A percentile compares a stretch with the other conserved stretches of the same genome.
Conservation (phyloP, 2,113 vertebrate species). For the Xenopus borealis region DNA sequence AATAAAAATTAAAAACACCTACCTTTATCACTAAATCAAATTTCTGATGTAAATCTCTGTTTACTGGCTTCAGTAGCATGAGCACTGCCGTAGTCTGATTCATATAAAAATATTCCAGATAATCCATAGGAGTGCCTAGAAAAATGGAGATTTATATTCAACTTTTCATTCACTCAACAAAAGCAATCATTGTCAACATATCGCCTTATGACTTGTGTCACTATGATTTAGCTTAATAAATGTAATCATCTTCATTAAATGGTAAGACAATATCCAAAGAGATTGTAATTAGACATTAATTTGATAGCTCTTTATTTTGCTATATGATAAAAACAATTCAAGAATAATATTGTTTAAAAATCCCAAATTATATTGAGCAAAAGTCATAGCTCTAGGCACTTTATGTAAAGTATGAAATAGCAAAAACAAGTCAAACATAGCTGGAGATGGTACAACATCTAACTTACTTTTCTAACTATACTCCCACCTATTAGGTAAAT, state of each 20-base stretch:
- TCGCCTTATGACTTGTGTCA: background rate
- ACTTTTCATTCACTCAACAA: slow-evolving; percentile 35
- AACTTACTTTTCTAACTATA: too few species aligned
- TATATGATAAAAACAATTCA: too few species aligned
- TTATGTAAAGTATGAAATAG: too few species aligned
- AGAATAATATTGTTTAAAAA: too few species aligned
- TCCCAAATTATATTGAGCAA: too few species aligned
- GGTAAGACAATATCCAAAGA: slow-evolving; percentile 17
- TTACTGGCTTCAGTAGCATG: slow-evolving; percentile 82
- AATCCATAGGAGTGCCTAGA: slow-evolving; percentile 84
- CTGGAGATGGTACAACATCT: too few species aligned
- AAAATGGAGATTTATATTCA: slow-evolving; percentile 44
- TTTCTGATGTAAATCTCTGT: slow-evolving; percentile 87
- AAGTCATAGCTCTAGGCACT: too few species aligned
- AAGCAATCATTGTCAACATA: slow-evolving; percentile 13
- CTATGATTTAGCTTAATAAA: too few species aligned
- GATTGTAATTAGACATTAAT: too few species aligned
- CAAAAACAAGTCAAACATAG: too few species aligned
- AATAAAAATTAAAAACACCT: slow-evolving; percentile 33
- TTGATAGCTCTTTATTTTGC: too few species aligned
- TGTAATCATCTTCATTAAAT: slow-evolving; percentile 6
- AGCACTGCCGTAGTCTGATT: slow-evolving; percentile 87
- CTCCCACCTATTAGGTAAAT: too few species aligned
- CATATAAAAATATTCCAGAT: slow-evolving; percentile 82
- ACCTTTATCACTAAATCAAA: slow-evolving; percentile 98